These are phyloP conservation scores for Brachyrhaphis roseni DNA, from an alignment of 2,797 vertebrate species.

Conservation along the genomic window DNA sequence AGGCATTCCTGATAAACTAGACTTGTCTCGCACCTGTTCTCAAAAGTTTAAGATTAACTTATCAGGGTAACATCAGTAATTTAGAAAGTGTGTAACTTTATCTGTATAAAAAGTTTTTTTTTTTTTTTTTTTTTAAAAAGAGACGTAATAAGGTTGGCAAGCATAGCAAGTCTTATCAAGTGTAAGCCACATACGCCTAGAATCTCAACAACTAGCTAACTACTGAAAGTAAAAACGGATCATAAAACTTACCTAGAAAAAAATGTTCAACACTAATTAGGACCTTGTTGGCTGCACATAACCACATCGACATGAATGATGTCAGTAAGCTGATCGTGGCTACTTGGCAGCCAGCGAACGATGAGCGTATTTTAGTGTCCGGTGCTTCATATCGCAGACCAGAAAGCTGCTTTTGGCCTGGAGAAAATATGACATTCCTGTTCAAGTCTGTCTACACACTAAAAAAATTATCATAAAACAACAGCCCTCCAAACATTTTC, in stretches of 20 bases:
- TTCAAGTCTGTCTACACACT: constrained; percentile 11
- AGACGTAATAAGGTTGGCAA: not conserved
- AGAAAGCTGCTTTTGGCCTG: constrained; percentile 25
- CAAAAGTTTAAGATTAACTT: not conserved
- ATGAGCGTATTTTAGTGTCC: not conserved
- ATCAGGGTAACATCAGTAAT: not conserved
- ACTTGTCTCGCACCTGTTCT: not conserved
- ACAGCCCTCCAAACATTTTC: constrained; percentile 56
- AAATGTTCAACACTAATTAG: not conserved
- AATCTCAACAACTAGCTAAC: too few species aligned
- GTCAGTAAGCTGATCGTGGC: not conserved
- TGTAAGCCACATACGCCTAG: not conserved
- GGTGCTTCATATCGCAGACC: not conserved
- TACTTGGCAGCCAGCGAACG: not conserved
- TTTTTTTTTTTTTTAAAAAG: not conserved
- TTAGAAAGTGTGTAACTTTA: not conserved
- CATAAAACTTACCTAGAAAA: not conserved
- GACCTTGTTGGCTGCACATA: not conserved
- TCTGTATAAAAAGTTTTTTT: not conserved
- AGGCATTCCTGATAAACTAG: not conserved
- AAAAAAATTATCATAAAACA: constrained; percentile 58
- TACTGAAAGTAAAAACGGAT: not conserved
- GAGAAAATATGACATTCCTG: constrained; percentile 17
- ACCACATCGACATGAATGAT: not conserved
- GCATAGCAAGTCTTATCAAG: not conserved